Evolutionary conservation across 2,113 vertebrate genomes (phyloP), one percentile per base, ranked within the genome.

Genomic region (Chrysemys picta): DNA sequence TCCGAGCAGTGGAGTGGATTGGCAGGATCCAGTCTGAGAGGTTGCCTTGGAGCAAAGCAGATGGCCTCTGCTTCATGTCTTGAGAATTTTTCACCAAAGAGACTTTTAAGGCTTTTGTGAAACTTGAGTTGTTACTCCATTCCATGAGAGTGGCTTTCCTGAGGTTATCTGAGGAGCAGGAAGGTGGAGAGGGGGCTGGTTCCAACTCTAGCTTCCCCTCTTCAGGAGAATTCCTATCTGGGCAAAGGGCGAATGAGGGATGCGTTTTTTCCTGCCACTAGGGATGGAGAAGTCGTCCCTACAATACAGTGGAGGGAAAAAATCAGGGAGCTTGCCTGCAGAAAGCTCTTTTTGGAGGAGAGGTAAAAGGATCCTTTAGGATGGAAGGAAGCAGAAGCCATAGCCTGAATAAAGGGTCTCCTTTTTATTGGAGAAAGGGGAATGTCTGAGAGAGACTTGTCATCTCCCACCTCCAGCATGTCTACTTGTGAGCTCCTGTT

Each of bases 31-130:
- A 5, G 2, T 80, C 22, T 21, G 11, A 94, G 49, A 62, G 19
- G 8, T 35, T 87, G 14, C 0, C 0, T 38, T 89, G 59, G 21
- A 86, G 75, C 42, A 89, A 82, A 53, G 0, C 79, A 52, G 38
- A 35, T 35, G 16, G n/a, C 80, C 89, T 69, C 6, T 29, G 11
- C 54, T 49, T 87, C 47, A 10, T 12, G 49, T 91, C 79, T 42
- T 25, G 6, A 54, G 81, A 96, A 50, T 49, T 96, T 88, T 91
- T 17, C 49, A 2, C 82, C 49, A 69, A 9, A 47, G 14, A 5
- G 42, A 38, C 22, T 59, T 80, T 47, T 31, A 89, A 31, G 27
- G 38, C 14, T 88, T 93, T 92, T 76, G 42, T 84, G 93, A 82
- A 52, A 45, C 62, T 56, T 93, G 11, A 69, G 8, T 56, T 22